phyloP scores from a whole-genome alignment of 2,113 vertebrate species.

The Phalacrocorax pelagicus region DNA sequence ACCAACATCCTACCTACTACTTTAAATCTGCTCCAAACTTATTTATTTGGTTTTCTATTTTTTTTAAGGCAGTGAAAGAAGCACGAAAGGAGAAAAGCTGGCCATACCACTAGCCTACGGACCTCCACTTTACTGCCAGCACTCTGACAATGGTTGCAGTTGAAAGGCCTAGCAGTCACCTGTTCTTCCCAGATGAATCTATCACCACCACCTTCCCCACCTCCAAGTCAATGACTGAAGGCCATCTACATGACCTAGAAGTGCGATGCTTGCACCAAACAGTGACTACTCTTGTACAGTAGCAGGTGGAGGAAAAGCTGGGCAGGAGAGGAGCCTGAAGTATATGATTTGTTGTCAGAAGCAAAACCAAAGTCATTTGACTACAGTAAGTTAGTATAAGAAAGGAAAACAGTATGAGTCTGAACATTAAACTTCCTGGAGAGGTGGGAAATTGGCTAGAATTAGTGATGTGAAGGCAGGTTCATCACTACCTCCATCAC shows the following conservation, averaged over 20 bases:
- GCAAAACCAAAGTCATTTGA: background rate
- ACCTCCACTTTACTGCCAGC: background rate
- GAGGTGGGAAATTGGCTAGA: background rate
- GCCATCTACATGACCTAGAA: background rate
- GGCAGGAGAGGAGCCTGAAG: background rate
- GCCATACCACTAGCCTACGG: background rate
- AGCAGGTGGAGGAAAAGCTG: background rate
- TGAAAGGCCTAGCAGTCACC: background rate
- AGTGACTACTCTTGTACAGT: background rate
- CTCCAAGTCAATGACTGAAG: background rate
- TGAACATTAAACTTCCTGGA: background rate
- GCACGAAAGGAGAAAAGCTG: background rate
- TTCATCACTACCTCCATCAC: background rate
- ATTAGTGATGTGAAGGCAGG: background rate
- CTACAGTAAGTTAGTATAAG: background rate
- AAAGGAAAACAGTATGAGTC: background rate
- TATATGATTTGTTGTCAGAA: background rate
- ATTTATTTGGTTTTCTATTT: background rate
- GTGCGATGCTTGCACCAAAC: accelerated
- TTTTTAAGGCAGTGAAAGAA: background rate
- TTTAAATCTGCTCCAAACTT: background rate
- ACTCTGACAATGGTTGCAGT: background rate
- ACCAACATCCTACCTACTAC: background rate
- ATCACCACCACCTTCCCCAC: background rate
- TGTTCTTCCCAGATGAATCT: background rate